These are phyloP conservation scores for Aptenodytes patagonicus DNA, from an alignment of 2,113 vertebrate species.

Conservation along the genomic window DNA sequence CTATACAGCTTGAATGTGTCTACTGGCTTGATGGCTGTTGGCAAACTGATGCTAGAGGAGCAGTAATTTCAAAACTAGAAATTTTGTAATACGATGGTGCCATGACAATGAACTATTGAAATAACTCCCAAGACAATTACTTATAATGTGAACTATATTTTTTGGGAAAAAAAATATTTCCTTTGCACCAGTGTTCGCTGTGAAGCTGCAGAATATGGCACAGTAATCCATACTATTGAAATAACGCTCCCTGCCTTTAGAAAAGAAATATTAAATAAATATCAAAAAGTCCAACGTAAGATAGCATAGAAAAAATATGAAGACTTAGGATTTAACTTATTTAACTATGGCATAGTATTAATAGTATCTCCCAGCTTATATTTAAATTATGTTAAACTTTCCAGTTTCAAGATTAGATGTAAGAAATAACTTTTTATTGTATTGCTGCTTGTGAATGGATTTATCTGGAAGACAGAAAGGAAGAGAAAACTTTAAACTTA, in stretches of 20 bases:
- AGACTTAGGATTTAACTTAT: background rate
- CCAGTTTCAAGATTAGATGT: background rate
- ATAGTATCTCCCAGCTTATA: background rate
- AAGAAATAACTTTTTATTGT: background rate
- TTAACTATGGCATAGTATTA: background rate
- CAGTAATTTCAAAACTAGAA: background rate
- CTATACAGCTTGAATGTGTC: background rate
- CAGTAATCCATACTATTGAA: background rate
- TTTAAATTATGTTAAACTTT: background rate
- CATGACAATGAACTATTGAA: background rate
- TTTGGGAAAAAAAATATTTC: background rate
- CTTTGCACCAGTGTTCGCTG: background rate
- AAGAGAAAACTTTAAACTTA: background rate
- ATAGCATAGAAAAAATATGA: background rate
- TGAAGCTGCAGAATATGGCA: background rate
- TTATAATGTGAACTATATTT: background rate
- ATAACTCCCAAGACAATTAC: background rate
- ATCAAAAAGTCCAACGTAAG: background rate
- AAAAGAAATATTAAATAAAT: background rate
- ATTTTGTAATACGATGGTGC: background rate
- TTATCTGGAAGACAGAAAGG: background rate
- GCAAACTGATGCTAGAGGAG: background rate
- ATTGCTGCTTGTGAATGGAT: background rate
- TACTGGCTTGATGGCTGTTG: background rate
- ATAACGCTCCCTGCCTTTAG: background rate